Evolutionary conservation across 1,140 invertebrate species (phyloP), one percentile per base, ranked within the genome.

Genomic region (Orchestia grillus): DNA sequence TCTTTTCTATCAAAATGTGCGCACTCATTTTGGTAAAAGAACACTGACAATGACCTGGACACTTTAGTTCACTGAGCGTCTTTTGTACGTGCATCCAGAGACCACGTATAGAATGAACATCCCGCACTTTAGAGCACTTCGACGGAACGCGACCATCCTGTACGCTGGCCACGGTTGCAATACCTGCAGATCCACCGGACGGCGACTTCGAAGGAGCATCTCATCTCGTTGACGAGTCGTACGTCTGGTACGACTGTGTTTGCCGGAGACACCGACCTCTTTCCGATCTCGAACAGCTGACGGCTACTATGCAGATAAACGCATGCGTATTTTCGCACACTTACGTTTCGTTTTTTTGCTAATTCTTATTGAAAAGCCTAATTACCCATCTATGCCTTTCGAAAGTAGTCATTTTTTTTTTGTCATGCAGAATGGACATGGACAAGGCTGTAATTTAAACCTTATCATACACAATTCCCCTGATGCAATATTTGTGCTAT

Each of bases 271-370:
- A 90, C 88, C 88, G 88, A 90, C 88, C 88, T 90, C 88, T 44
- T 90, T 90, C 41, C 41, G 15, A 90, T 42, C 88, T 90, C 88
- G 88, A 19, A 42, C 88, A 90, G 88, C n/a, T 90, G 88, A 90
- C 88, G 88, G 88, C n/a, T 77, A 53, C 62, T 77, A 77, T 23
- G 28, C 62, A 77, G 62, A 77, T 3, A 77, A 15, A 3, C 36
- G 62, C 1, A 77, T 36, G 1, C 36, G 62, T 36, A 23, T 77
- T 23, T 53, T 77, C 15, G 3, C 36, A 36, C 1, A 77, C 36
- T 77, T 23, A 77, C 1, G 11, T 77, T n/a, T n/a, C n/a, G n/a
- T n/a, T n/a, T n/a, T n/a, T 77, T 77, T 28, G 62, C 1, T 77
- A 1, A 77, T 77, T 23, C 11, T 15, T 36, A 77, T 77, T 15